Base-by-base conservation (phyloP, 2,888 invertebrate genomes). In the Carpatolechia fugitivella region DNA sequence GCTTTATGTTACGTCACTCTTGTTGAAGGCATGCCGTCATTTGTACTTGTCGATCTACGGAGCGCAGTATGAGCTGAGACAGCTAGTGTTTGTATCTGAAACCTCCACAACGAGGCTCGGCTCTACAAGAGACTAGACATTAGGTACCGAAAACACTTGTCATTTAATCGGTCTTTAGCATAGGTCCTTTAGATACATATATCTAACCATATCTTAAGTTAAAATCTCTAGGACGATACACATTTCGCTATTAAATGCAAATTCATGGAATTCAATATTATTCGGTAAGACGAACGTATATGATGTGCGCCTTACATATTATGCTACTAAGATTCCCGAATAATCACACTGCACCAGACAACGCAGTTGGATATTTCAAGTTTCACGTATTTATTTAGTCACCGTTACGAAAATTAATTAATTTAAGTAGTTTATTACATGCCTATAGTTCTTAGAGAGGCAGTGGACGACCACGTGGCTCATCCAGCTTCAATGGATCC, bases 261-360 rank as follows among this genome's bases (percentile, higher is more conserved):
- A 89, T 90, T 90, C 89, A 89, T 87, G 89, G 89, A 90, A 90
- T 90, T 89, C 88, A 89, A 87, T 82, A 85, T 81, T 74, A 81
- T 74, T 66, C 70, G 71, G 76, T 85, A 88, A 87, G 86, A 76
- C 82, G 70, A 59, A 62, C 63, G 72, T 64, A 62, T 69, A 71
- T 60, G 68, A 53, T 64, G 73, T 56, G 57, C 70, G 80, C 66
- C 87, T 87, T 86, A 87, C 80, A 76, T 86, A 88, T 88, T 88
- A 88, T 86, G 89, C 88, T 88, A 87, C 74, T 72, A 77, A 80
- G 76, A 78, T 80, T 80, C 73, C 73, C 78, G 79, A 78, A 70
- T 68, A 74, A 74, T 66, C 68, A 71, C 73, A 70, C 69, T 68
- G 67, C 73, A 68, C 69, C 72, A 63, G 60, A 62, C 62, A 58